Percentiles rank a stretch among this genome's conserved stretches.
Conservation (phyloP, 2,797 vertebrate species). For the Hoplostethus mediterraneus region DNA sequence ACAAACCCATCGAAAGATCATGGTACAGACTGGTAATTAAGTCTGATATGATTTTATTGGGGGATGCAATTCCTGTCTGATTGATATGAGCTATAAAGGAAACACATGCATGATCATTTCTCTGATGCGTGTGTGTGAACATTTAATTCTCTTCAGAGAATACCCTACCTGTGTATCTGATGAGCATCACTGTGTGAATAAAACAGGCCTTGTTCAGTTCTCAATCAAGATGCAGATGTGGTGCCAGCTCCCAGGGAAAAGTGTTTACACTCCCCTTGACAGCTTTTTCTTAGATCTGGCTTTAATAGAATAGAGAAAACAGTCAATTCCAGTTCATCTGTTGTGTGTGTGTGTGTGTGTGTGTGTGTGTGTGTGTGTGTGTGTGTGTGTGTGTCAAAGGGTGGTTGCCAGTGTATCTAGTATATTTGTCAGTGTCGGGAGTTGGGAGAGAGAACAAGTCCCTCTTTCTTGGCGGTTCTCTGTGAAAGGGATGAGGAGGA, state of each 20-base stretch:
- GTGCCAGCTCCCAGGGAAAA: conserved; percentile 31
- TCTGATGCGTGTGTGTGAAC: conserved; percentile 11
- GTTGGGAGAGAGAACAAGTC: conserved; percentile 49
- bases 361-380: conserved; percentile 3
- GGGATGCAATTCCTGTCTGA: not conserved
- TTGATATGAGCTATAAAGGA: too few relatives aligned
- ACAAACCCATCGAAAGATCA: not conserved
- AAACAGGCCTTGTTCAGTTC: conserved; percentile 29
- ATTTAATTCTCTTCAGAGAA: conserved; percentile 3
- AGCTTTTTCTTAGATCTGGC: conserved; percentile 13
- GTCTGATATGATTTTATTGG: not conserved
- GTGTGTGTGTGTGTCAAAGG: conserved; percentile 7
- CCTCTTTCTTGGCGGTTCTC: conserved; percentile 43
- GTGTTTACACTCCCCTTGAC: conserved; percentile 24
- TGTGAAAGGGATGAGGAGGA: conserved; percentile 29
- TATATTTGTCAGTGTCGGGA: conserved; percentile 22
- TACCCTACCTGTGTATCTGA: conserved; percentile 9
- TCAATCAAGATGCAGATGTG: conserved; percentile 27
- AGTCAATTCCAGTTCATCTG: conserved; percentile 30
- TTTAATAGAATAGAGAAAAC: conserved; percentile 25
- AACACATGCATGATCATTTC: not conserved
- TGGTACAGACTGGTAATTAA: too few relatives aligned
- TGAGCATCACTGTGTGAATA: conserved; percentile 18
- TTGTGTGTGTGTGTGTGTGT: conserved; percentile 26
- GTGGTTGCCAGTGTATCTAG: conserved; percentile 16